Percentiles rank a stretch among this genome's conserved stretches.
Evolutionary conservation across 1,140 invertebrate genomes (phyloP).

Genomic region (Drosophila bocki): DNA sequence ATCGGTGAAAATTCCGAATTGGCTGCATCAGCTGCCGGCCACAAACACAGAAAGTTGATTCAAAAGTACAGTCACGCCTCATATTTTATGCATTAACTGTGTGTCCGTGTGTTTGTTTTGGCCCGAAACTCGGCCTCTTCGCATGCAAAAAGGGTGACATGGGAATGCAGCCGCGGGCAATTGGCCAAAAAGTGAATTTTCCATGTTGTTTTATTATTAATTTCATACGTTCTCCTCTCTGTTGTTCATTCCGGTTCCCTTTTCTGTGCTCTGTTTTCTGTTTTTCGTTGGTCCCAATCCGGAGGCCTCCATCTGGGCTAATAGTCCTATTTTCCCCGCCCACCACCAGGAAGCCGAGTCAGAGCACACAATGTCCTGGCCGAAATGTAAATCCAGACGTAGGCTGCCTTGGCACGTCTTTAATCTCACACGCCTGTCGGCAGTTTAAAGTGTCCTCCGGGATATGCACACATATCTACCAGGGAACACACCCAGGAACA

Average conservation of each 20-base stretch:
- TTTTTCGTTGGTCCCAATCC: conserved; percentile 26
- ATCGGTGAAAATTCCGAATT: conserved; percentile 23
- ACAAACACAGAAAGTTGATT: conserved; percentile 9
- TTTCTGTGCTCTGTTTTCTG: conserved; percentile 1
- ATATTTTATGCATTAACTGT: conserved; percentile 79
- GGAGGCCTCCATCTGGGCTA: conserved; percentile 52
- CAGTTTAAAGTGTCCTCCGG: conserved; percentile 77
- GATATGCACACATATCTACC: conserved; percentile 22
- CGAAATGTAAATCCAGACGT: conserved; percentile 69
- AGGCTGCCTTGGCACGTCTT: conserved; percentile 48
- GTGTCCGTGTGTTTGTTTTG: conserved; percentile 35
- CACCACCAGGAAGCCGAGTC: conserved; percentile 2
- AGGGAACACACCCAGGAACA: conserved; percentile 11
- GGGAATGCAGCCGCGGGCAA: conserved; percentile 58
- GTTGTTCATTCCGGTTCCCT: conserved; percentile 5
- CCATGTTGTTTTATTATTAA: conserved; percentile 81
- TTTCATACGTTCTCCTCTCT: conserved; percentile 52
- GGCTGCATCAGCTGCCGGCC: conserved; percentile 56
- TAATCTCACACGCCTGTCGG: conserved; percentile 67
- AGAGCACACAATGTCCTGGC: conserved; percentile 29
- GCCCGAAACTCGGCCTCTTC: conserved; percentile 5
- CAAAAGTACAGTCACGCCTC: conserved; percentile 45
- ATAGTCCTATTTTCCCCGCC: conserved; percentile 56
- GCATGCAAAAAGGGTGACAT: conserved; percentile 60
- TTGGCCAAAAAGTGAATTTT: conserved; percentile 74